Conservation (phyloP, 2,113 vertebrate genomes). For the Capreolus pygargus region DNA sequence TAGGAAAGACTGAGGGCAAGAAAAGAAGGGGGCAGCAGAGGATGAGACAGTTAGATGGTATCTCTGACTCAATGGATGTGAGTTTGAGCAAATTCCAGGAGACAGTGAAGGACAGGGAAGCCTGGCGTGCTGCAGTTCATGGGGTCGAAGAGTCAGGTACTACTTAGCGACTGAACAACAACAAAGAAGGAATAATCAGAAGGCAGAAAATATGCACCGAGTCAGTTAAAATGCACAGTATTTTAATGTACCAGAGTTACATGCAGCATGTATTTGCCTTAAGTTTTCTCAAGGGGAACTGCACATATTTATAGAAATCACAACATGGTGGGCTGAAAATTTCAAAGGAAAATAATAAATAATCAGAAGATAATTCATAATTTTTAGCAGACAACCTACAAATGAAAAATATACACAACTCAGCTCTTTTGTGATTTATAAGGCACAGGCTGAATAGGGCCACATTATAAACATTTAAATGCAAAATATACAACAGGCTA, state of each 20-base stretch:
- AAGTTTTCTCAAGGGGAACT: not conserved
- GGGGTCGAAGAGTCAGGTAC: not conserved
- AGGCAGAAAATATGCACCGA: not conserved
- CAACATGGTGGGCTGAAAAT: not conserved
- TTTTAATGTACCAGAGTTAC: not conserved
- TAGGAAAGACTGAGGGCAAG: not conserved
- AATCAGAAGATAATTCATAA: not conserved
- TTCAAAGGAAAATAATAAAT: not conserved
- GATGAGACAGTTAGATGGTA: not conserved
- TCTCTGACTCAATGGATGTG: not conserved
- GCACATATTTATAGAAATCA: not conserved
- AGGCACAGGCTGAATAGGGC: not conserved
- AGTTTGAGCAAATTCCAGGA: not conserved
- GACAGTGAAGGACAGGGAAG: not conserved
- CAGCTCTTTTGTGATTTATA: constrained; percentile 19
- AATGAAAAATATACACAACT: constrained; percentile 24
- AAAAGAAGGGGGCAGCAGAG: not conserved
- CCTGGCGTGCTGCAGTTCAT: not conserved
- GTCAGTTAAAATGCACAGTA: not conserved
- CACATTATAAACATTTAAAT: constrained; percentile 31
- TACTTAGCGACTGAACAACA: not conserved
- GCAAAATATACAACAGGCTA: not conserved
- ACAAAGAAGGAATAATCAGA: not conserved
- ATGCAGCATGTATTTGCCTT: not conserved
- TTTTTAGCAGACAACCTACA: not conserved